phyloP scores from a whole-genome alignment of 2,113 vertebrate genomes.

The Tretioscincus oriximinensis region DNA sequence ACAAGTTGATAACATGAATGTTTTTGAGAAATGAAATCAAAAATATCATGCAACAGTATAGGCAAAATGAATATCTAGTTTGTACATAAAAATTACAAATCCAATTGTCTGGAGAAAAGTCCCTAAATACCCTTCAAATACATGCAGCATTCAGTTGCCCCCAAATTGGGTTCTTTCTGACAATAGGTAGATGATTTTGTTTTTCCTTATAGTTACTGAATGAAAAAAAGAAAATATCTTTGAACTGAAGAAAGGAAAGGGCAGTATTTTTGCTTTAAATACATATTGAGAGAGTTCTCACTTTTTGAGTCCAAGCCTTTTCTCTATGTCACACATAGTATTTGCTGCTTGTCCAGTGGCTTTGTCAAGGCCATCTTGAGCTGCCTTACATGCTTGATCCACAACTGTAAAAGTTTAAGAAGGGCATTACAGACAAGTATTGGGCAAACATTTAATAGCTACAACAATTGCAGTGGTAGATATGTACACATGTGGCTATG shows the following conservation, averaged over 20 bases:
- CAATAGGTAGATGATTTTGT: neutral
- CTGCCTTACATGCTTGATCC: constrained; percentile 55
- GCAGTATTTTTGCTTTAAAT: constrained; percentile 9
- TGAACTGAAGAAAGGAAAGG: constrained; percentile 5
- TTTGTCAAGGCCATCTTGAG: constrained; percentile 58
- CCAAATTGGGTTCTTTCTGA: neutral
- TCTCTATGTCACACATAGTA: constrained; percentile 54
- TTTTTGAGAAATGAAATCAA: neutral
- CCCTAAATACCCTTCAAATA: neutral
- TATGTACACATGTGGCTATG: too few relatives aligned
- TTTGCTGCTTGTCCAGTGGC: constrained; percentile 51
- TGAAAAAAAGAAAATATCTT: neutral
- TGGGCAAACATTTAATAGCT: neutral
- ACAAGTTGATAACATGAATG: neutral
- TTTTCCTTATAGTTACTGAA: neutral
- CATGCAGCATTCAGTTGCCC: neutral
- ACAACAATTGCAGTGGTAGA: neutral
- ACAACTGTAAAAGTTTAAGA: constrained; percentile 50
- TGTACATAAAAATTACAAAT: neutral
- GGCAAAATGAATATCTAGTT: neutral
- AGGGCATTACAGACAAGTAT: neutral
- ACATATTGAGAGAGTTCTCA: neutral
- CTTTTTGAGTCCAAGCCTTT: constrained; percentile 64
- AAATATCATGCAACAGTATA: too few relatives aligned
- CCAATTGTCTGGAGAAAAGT: neutral